Conservation (phyloP, 2,113 vertebrate species). For the Orcinus orca region DNA sequence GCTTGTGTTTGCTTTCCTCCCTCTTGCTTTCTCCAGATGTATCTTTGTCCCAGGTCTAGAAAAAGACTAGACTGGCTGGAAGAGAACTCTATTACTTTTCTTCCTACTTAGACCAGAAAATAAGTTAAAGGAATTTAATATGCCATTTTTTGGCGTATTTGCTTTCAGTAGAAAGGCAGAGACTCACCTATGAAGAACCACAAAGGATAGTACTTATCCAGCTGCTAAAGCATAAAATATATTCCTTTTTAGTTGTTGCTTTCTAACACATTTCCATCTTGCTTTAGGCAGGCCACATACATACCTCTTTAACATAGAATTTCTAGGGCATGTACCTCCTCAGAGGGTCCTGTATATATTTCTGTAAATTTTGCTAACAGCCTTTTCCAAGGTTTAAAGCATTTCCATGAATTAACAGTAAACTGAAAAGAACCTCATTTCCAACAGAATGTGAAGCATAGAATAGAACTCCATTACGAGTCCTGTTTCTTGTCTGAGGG, state of each 20-base stretch:
- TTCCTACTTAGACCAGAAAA: conserved; percentile 7
- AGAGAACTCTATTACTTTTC: background rate
- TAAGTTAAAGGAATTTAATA: conserved; percentile 6
- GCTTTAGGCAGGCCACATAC: background rate
- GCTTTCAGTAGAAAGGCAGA: background rate
- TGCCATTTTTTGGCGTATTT: background rate
- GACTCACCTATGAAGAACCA: background rate
- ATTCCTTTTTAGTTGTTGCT: conserved; percentile 1
- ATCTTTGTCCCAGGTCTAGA: background rate
- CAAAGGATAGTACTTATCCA: background rate
- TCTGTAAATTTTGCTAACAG: background rate
- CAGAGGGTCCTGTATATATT: background rate
- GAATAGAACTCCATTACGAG: background rate
- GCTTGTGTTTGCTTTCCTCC: background rate
- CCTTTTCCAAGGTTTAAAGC: conserved; percentile 18
- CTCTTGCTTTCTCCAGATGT: background rate
- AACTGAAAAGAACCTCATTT: background rate
- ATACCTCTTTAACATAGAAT: background rate
- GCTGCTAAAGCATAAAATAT: background rate
- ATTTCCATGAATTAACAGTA: conserved; percentile 39
- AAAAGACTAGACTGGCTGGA: background rate
- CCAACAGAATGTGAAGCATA: background rate
- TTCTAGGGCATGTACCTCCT: background rate
- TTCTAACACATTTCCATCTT: background rate
- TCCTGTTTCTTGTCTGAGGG: background rate